Base-by-base conservation (phyloP, 2,888 invertebrate genomes). In the Acanthococcus lagerstroemiae region DNA sequence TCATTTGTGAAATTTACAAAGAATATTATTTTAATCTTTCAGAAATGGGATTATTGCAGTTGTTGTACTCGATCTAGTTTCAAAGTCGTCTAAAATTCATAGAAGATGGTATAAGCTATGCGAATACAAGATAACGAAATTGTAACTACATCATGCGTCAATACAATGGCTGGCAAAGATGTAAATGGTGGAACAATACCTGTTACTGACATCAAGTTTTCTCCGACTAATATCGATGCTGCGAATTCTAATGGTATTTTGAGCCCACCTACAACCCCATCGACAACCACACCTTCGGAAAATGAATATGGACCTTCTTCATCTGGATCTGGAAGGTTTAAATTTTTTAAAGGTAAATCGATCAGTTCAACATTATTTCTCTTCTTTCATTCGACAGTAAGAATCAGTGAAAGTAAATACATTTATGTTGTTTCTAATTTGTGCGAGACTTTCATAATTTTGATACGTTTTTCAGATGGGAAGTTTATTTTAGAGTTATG, bases 401-500 rank as follows among this genome's bases (percentile, higher is more conserved):
- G n/a, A n/a, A n/a, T n/a, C n/a, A n/a, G n/a, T n/a, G n/a, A n/a
- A n/a, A n/a, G n/a, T n/a, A n/a, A n/a, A n/a, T n/a, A n/a, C n/a
- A n/a, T n/a, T n/a, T 68, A 63, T 26, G 27, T 21, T 4, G 26
- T 9, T 24, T 21, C 22, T 17, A 12, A 24, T 66, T 66, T 65
- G 55, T 55, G 55, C 56, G 70, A 50, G 48, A 54, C 19, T 25
- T 48, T 26, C 9, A 55, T 24, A 17, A 46, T 12, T 15, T 57
- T 44, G 12, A 6, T 60, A 9, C 0, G 22, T 66, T 48, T 12
- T 60, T 22, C 72, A 89, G 91, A 92, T 86, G 92, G 91, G 69
- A 90, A 91, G 78, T 89, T 91, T 77, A 90, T 91, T 73, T 78
- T 92, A 80, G 92, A 92, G 79, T 75, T 92, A 79, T 85, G 85